These are phyloP conservation scores for Andricus quercusramuli DNA, from an alignment of 2,888 invertebrate species.

Conservation along the genomic window DNA sequence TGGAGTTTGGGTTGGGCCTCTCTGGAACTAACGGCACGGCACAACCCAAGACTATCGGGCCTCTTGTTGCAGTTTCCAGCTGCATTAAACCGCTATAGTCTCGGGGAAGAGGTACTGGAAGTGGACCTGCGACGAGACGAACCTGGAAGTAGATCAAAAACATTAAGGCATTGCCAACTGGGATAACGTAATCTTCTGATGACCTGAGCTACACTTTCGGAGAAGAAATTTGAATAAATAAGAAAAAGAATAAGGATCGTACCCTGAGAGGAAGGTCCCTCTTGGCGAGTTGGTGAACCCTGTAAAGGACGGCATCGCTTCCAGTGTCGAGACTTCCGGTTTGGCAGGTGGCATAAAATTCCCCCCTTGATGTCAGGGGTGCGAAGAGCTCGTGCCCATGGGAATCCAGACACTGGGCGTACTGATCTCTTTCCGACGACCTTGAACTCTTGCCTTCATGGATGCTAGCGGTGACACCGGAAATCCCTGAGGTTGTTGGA, in stretches of 20 bases:
- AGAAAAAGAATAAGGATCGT: slow-evolving; percentile 35
- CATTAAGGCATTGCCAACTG: background rate
- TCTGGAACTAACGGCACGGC: slow-evolving; percentile 76
- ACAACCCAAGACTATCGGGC: slow-evolving; percentile 79
- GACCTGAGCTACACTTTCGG: no score
- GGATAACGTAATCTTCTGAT: background rate
- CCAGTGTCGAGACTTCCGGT: slow-evolving; percentile 78
- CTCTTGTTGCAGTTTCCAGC: slow-evolving; percentile 72
- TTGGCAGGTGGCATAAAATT: slow-evolving; percentile 80
- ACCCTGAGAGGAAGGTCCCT: slow-evolving; percentile 79
- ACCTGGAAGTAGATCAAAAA: slow-evolving; percentile 65
- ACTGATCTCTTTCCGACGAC: slow-evolving; percentile 77
- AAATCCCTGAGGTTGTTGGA: slow-evolving; percentile 69
- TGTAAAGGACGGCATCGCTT: slow-evolving; percentile 78
- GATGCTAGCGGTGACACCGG: slow-evolving; percentile 65
- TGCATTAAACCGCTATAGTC: slow-evolving; percentile 79
- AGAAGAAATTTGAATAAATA: background rate
- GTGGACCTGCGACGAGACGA: slow-evolving; percentile 78
- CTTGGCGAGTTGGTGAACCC: slow-evolving; percentile 78
- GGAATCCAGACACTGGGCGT: slow-evolving; percentile 80
- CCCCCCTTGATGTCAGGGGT: slow-evolving; percentile 79
- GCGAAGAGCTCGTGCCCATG: slow-evolving; percentile 78
- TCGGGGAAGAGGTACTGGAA: slow-evolving; percentile 74
- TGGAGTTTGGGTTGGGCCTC: slow-evolving; percentile 69
- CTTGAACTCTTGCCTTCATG: slow-evolving; percentile 75